Percentiles rank a stretch among this genome's conserved stretches.
Conservation (phyloP, 2,888 invertebrate species). For the Lumbricus terrestris region DNA sequence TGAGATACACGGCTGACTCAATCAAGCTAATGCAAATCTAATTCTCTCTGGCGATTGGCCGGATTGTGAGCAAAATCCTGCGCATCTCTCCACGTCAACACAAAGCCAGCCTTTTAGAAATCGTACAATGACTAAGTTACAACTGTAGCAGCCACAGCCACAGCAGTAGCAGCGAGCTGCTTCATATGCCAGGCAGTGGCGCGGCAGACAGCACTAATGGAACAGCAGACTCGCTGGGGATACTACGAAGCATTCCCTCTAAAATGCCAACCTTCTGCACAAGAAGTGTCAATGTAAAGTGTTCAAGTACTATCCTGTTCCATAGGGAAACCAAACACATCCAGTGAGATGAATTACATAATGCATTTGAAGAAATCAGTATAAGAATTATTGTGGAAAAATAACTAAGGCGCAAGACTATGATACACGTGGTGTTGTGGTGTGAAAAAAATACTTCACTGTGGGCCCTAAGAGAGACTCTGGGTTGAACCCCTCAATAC, state of each 20-base stretch:
- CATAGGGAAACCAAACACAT: neutral
- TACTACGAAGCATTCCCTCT: neutral
- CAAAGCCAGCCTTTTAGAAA: slow-evolving; percentile 3
- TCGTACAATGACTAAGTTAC: neutral
- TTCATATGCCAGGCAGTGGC: neutral
- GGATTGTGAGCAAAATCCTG: slow-evolving; percentile 3
- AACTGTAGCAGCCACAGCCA: neutral
- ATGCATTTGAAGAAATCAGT: neutral
- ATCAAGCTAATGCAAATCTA: slow-evolving; percentile 18
- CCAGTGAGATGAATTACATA: neutral
- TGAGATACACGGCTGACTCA: neutral
- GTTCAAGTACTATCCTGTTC: neutral
- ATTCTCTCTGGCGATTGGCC: slow-evolving; percentile 8
- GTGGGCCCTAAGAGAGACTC: too few species aligned
- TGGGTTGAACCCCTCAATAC: too few species aligned
- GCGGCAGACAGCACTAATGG: neutral
- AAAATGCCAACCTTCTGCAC: neutral
- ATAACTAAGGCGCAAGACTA: too few species aligned
- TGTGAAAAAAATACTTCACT: too few species aligned
- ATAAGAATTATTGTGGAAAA: too few species aligned
- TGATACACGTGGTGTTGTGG: too few species aligned
- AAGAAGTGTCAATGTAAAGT: neutral
- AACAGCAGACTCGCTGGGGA: neutral
- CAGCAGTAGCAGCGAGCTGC: neutral
- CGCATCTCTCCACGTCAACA: slow-evolving; percentile 3